Conservation (phyloP, 2,888 invertebrate species). For the Drosophila phalerata region DNA sequence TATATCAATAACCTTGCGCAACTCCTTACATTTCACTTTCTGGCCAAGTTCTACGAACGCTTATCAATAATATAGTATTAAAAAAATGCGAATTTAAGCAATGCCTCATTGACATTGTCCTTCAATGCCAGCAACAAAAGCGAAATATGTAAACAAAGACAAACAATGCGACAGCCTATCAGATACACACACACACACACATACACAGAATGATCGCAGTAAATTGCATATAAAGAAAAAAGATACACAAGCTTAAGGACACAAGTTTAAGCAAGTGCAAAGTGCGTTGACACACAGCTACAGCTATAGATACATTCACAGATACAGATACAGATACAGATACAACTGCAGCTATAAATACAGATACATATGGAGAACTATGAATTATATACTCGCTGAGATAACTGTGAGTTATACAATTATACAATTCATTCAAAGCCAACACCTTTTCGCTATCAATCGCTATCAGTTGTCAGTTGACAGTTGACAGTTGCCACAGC, state of each 20-base stretch:
- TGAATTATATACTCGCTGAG: background rate
- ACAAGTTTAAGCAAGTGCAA: constrained; percentile 80
- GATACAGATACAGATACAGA: background rate
- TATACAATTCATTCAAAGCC: constrained; percentile 22
- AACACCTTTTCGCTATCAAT: constrained; percentile 23
- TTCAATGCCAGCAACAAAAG: constrained; percentile 70
- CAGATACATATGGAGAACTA: constrained; percentile 9
- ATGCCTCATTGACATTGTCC: constrained; percentile 72
- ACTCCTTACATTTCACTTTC: constrained; percentile 46
- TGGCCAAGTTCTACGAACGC: constrained; percentile 62
- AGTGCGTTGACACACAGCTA: constrained; percentile 49
- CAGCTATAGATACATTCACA: background rate
- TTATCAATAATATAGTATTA: constrained; percentile 55
- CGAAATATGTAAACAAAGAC: constrained; percentile 61
- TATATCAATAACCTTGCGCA: constrained; percentile 44
- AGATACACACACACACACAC: constrained; percentile 29
- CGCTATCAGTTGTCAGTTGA: constrained; percentile 16
- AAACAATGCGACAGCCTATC: constrained; percentile 54
- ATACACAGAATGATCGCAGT: constrained; percentile 25
- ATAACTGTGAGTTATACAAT: constrained; percentile 12
- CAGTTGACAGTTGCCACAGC: constrained; percentile 22
- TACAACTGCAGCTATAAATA: constrained; percentile 8
- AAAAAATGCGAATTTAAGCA: constrained; percentile 44
- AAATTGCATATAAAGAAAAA: constrained; percentile 23
- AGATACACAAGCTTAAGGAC: constrained; percentile 74